Evolutionary conservation across 2,888 invertebrate species (phyloP), one percentile per base, ranked within the genome.

Genomic region (Cremastobaeus sp.): DNA sequence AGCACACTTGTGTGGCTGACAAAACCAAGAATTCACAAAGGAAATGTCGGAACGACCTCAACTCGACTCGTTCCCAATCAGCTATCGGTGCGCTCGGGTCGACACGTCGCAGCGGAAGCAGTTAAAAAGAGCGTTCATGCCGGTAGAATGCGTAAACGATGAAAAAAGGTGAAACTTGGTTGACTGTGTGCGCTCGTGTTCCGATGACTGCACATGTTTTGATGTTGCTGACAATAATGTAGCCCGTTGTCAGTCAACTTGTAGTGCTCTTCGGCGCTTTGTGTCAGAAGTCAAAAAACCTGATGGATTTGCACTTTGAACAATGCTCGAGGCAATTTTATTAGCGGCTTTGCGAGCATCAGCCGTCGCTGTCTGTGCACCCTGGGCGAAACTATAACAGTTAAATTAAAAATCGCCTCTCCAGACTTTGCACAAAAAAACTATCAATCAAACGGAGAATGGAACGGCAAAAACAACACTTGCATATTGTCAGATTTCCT

Each of bases 321-420:
- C 45, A 41, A 35, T 30, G 43, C 64, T 12, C 18, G 11, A 39
- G 35, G 64, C 52, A 71, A 65, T 71, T 65, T 65, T 65, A 65
- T 71, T 71, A 71, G 59, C 52, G 71, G 59, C 52, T 71, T 71
- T 57, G 21, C n/a, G n/a, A n/a, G n/a, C n/a, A n/a, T n/a, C n/a
- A n/a, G n/a, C n/a, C n/a, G n/a, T n/a, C n/a, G n/a, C n/a, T n/a
- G n/a, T n/a, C n/a, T n/a, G n/a, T n/a, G n/a, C n/a, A n/a, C n/a
- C n/a, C n/a, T n/a, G n/a, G n/a, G n/a, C n/a, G n/a, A n/a, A n/a
- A n/a, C n/a, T n/a, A n/a, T n/a, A n/a, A n/a, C n/a, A n/a, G n/a
- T n/a, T n/a, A n/a, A n/a, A n/a, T n/a, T n/a, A n/a, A n/a, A n/a
- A n/a, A n/a, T n/a, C n/a, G n/a, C n/a, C n/a, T n/a, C n/a, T n/a